phyloP scores from a whole-genome alignment of 2,888 invertebrate genomes.

The Protodeltote pygarga region DNA sequence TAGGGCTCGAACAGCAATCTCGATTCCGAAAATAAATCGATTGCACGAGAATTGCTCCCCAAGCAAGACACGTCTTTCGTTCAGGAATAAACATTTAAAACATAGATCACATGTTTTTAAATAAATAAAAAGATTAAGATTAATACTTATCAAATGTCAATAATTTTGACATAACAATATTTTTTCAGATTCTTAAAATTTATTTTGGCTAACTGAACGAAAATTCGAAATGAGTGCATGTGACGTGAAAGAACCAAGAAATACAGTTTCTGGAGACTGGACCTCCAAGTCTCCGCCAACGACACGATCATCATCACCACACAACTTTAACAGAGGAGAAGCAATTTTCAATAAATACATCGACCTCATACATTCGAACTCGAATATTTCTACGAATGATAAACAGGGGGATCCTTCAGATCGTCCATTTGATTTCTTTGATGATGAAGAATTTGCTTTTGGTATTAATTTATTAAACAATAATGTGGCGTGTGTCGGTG shows the following conservation, averaged over 20 bases:
- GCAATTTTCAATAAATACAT: conserved; percentile 70
- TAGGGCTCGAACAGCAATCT: too few relatives aligned
- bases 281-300: conserved; percentile 45
- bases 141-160: conserved; percentile 17
- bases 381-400: conserved; percentile 61
- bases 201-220: conserved; percentile 32
- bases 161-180: conserved; percentile 22
- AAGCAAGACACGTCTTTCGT: not conserved
- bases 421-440: conserved; percentile 77
- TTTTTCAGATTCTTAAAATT: conserved; percentile 15
- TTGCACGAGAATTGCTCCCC: not conserved
- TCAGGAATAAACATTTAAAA: not conserved
- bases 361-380: conserved; percentile 73
- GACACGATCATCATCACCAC: conserved; percentile 63
- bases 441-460: conserved; percentile 81
- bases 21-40: too few relatives aligned
- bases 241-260: conserved; percentile 25
- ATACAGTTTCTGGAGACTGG: conserved; percentile 35
- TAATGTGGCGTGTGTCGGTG: conserved; percentile 80
- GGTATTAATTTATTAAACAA: conserved; percentile 78
- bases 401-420: conserved; percentile 67
- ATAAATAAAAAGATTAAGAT: not conserved
- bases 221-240: conserved; percentile 62
- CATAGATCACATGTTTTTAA: not conserved
- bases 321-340: conserved; percentile 61